Evolutionary conservation across 2,888 invertebrate genomes (phyloP).

Genomic region (Mythimna lalbum): DNA sequence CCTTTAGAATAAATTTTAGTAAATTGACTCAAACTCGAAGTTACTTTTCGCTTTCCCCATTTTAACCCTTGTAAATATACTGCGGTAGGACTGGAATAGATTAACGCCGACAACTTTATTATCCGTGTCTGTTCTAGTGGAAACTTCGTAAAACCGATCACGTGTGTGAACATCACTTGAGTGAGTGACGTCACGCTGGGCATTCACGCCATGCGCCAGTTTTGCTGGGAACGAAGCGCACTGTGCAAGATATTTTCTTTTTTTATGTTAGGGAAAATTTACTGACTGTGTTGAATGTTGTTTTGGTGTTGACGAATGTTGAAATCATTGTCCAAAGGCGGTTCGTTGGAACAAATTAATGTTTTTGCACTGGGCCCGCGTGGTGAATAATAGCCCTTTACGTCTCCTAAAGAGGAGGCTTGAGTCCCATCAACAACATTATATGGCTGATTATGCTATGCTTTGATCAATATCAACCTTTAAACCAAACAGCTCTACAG

Average conservation of each 20-base stretch:
- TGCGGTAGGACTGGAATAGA: constrained; percentile 61
- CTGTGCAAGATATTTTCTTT: constrained; percentile 32
- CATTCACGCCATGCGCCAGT: constrained; percentile 56
- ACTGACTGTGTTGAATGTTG: background rate
- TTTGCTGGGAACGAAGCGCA: constrained; percentile 45
- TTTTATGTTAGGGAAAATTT: constrained; percentile 10
- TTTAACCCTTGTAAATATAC: constrained; percentile 60
- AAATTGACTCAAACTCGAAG: constrained; percentile 57
- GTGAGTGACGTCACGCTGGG: constrained; percentile 70
- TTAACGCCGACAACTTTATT: constrained; percentile 68
- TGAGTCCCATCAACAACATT: no score
- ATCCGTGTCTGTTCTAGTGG: constrained; percentile 69
- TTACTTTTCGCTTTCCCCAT: constrained; percentile 53
- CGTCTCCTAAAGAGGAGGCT: no score
- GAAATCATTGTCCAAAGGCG: background rate
- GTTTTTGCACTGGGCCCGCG: no score
- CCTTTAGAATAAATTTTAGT: constrained; percentile 51
- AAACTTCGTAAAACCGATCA: constrained; percentile 77
- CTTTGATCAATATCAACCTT: background rate
- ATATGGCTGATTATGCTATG: no score
- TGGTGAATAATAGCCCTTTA: no score
- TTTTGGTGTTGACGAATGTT: background rate
- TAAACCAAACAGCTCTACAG: background rate
- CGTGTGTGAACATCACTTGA: constrained; percentile 76
- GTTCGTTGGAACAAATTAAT: background rate